These are phyloP conservation scores for Drosophila biarmipes DNA, from an alignment of 1,140 invertebrate genomes.

Conservation along the genomic window DNA sequence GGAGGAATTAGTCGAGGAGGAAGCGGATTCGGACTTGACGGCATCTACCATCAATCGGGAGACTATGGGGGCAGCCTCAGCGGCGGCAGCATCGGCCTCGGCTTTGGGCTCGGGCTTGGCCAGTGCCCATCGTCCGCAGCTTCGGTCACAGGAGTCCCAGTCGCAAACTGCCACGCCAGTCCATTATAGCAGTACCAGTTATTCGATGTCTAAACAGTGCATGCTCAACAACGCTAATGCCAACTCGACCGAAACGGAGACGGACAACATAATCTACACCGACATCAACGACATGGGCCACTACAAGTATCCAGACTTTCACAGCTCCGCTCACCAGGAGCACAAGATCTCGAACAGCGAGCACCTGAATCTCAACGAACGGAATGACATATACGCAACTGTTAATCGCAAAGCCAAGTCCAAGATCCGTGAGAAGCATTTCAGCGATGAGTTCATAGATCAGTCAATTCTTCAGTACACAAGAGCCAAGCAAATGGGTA, in stretches of 20 bases:
- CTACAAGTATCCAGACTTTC: slow-evolving; percentile 78
- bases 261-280: slow-evolving; percentile 84
- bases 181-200: slow-evolving; percentile 85
- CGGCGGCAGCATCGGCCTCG: slow-evolving; percentile 65
- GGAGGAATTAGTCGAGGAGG: slow-evolving; percentile 83
- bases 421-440: slow-evolving; percentile 80
- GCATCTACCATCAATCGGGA: slow-evolving; percentile 84
- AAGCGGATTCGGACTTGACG: slow-evolving; percentile 85
- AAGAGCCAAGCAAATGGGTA: slow-evolving; percentile 74
- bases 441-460: slow-evolving; percentile 84
- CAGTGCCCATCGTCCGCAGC: slow-evolving; percentile 80
- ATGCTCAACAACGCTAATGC: slow-evolving; percentile 83
- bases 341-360: slow-evolving; percentile 81
- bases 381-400: slow-evolving; percentile 83
- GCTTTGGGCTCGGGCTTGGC: slow-evolving; percentile 58
- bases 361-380: slow-evolving; percentile 77
- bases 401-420: slow-evolving; percentile 83
- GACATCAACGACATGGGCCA: slow-evolving; percentile 83
- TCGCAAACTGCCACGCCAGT: slow-evolving; percentile 84
- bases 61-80: slow-evolving; percentile 78
- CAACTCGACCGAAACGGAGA: slow-evolving; percentile 83
- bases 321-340: slow-evolving; percentile 61
- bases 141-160: slow-evolving; percentile 84
- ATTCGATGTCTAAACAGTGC: slow-evolving; percentile 85
- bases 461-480: slow-evolving; percentile 79